Conservation (phyloP, 2,113 vertebrate genomes). For the Antennarius striatus region DNA sequence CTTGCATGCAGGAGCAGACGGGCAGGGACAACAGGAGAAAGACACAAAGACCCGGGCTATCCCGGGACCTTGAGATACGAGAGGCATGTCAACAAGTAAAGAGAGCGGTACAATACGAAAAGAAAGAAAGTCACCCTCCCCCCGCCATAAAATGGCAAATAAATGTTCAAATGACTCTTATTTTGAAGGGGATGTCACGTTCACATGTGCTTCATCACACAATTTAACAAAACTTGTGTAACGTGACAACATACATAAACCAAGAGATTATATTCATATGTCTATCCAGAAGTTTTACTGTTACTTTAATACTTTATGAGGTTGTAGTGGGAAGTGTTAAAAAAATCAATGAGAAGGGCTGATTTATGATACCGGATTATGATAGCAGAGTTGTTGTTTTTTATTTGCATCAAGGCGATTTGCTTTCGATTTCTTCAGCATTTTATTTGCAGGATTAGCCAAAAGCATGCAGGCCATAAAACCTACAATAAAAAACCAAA, state of each 20-base stretch:
- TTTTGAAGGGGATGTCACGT: not conserved
- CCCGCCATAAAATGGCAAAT: too few species aligned
- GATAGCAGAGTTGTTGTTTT: not conserved
- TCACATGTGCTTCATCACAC: not conserved
- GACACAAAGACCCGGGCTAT: slow-evolving; percentile 47
- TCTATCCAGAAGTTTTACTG: too few species aligned
- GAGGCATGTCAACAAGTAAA: slow-evolving; percentile 7
- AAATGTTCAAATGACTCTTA: too few species aligned
- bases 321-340: not conserved
- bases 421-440: not conserved
- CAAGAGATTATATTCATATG: not conserved
- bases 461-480: not conserved
- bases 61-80: slow-evolving; percentile 40
- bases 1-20: slow-evolving; percentile 60
- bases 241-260: not conserved
- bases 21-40: slow-evolving; percentile 51
- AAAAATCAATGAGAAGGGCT: not conserved
- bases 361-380: not conserved
- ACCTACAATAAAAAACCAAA: not conserved
- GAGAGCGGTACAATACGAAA: not conserved
- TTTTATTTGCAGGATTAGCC: slow-evolving; percentile 1
- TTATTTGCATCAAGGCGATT: not conserved
- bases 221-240: not conserved
- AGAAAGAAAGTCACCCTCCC: too few species aligned
- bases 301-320: not conserved